Evolutionary conservation across 2,888 invertebrate genomes (phyloP).

Genomic region (Anodontia alba): DNA sequence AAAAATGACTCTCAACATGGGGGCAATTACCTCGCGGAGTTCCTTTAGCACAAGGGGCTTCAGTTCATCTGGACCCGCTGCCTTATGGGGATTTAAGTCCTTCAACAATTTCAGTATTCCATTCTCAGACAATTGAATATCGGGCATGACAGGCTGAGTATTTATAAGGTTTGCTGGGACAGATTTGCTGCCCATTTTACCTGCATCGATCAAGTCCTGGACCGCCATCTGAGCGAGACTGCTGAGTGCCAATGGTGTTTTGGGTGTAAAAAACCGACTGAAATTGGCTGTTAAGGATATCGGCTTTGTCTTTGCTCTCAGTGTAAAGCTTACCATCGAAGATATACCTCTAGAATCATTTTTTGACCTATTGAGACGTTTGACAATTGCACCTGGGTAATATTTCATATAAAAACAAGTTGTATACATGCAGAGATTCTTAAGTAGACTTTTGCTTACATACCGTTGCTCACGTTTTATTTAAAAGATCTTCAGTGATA

Average conservation of each 20-base stretch:
- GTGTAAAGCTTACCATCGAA: not conserved
- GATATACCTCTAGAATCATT: too few relatives aligned
- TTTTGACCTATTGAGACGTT: too few relatives aligned
- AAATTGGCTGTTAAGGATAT: not conserved
- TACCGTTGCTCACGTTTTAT: too few relatives aligned
- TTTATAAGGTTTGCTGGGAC: not conserved
- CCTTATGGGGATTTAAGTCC: not conserved
- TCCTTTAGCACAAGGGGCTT: not conserved
- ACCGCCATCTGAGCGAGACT: not conserved
- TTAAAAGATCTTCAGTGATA: too few relatives aligned
- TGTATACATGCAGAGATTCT: too few relatives aligned
- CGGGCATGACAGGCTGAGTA: not conserved
- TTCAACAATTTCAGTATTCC: not conserved
- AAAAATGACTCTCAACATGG: not conserved
- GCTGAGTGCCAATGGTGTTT: not conserved
- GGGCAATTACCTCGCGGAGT: not conserved
- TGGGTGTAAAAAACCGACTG: not conserved
- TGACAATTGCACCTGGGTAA: too few relatives aligned
- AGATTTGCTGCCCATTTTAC: not conserved
- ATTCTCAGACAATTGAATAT: not conserved
- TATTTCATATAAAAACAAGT: too few relatives aligned
- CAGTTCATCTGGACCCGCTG: not conserved
- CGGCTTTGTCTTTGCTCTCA: not conserved
- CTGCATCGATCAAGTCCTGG: not conserved
- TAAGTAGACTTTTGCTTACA: too few relatives aligned